Percentiles rank a stretch among this genome's conserved stretches.
Evolutionary conservation across 2,888 invertebrate species (phyloP).

Genomic region (Fabriciana adippe): DNA sequence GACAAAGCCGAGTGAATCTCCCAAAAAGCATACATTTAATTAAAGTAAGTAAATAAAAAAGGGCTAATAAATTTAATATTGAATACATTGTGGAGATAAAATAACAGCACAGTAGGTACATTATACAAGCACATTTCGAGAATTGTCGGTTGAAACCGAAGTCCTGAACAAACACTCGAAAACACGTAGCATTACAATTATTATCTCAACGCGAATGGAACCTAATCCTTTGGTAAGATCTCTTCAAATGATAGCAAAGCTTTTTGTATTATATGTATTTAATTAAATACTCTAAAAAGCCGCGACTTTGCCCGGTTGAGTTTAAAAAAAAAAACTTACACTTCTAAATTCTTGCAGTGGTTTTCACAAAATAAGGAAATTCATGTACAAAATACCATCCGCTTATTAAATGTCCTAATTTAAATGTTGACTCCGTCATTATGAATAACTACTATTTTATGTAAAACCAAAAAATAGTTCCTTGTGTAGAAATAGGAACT

Average conservation of each 20-base stretch:
- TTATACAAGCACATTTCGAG: slow-evolving; percentile 45
- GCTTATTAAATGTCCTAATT: no score
- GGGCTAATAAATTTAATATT: slow-evolving; percentile 35
- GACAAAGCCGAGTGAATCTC: no score
- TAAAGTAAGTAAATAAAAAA: slow-evolving; percentile 35
- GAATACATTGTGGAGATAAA: slow-evolving; percentile 36
- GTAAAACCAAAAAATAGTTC: no score
- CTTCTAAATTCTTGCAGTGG: no score
- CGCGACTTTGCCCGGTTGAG: no score
- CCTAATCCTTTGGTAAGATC: slow-evolving; percentile 43
- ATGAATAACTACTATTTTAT: no score
- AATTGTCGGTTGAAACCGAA: slow-evolving; percentile 44
- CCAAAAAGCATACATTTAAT: slow-evolving; percentile 15
- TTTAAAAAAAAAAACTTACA: no score
- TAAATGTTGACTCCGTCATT: no score
- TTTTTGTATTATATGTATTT: slow-evolving; percentile 12
- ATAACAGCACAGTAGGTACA: slow-evolving; percentile 42
- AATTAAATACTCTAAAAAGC: neutral
- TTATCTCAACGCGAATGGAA: slow-evolving; percentile 42
- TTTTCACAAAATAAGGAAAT: no score
- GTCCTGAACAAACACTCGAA: slow-evolving; percentile 49
- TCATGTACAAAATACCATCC: no score
- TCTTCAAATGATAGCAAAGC: slow-evolving; percentile 21
- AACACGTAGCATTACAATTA: slow-evolving; percentile 46
- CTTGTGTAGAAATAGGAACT: no score